A percentile compares a stretch with the other conserved stretches of the same genome.
phyloP scores from a whole-genome alignment of 1,140 invertebrate species.

The Plectrocnemia conspersa region DNA sequence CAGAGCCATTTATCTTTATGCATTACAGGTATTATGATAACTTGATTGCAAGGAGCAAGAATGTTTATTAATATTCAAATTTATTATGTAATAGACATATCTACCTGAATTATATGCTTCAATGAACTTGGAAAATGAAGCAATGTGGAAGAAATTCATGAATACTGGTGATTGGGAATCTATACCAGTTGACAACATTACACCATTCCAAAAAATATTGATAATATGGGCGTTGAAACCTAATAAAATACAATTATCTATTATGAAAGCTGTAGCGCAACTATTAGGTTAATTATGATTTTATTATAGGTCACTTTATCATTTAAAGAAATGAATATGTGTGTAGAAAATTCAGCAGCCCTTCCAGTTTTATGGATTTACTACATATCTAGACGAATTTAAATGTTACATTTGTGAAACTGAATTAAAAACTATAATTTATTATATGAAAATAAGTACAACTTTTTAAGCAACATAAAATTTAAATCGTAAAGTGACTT shows the following conservation, averaged over 20 bases:
- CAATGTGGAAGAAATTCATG: conserved; percentile 41
- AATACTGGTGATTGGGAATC: conserved; percentile 37
- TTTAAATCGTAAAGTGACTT: too few species aligned
- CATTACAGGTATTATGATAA: conserved; percentile 13
- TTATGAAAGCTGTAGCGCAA: conserved; percentile 60
- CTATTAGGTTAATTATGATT: conserved; percentile 53
- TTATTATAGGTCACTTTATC: conserved; percentile 4
- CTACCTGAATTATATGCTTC: conserved; percentile 38
- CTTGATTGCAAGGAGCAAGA: conserved; percentile 13
- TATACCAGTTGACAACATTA: conserved; percentile 53
- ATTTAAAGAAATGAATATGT: too few species aligned
- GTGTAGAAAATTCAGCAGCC: too few species aligned
- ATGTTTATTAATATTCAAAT: conserved; percentile 2
- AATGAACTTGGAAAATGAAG: conserved; percentile 41
- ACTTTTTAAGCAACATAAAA: too few species aligned
- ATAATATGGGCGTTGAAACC: conserved; percentile 76
- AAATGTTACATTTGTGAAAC: too few species aligned
- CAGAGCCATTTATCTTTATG: conserved; percentile 17
- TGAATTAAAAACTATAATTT: too few species aligned
- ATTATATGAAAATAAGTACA: too few species aligned
- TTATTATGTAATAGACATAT: conserved; percentile 36
- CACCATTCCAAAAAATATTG: conserved; percentile 80
- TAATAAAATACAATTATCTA: conserved; percentile 68
- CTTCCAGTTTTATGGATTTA: too few species aligned
- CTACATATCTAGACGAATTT: too few species aligned